Conservation (phyloP, 2,113 vertebrate genomes). For the Gallinago jamesoni region DNA sequence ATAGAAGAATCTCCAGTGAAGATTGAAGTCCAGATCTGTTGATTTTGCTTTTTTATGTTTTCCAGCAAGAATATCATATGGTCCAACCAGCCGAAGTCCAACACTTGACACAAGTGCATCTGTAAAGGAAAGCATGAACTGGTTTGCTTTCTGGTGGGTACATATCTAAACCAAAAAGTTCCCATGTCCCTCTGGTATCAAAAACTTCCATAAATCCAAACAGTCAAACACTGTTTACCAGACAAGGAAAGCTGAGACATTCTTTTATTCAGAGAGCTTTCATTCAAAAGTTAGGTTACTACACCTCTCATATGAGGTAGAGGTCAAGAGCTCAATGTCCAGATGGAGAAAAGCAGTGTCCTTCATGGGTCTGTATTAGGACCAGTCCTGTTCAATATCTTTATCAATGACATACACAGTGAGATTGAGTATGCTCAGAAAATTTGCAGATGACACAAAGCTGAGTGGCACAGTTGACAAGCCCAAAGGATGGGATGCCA, state of each 20-base stretch:
- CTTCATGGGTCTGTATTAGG: neutral
- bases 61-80: constrained; percentile 91
- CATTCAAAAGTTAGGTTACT: neutral
- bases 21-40: constrained; percentile 80
- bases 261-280: neutral
- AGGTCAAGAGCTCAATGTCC: neutral
- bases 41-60: constrained; percentile 80
- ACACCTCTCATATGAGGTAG: neutral
- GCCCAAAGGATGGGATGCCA: neutral
- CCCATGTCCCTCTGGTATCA: neutral
- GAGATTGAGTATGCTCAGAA: neutral
- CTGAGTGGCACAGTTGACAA: neutral
- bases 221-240: neutral
- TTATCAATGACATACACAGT: neutral
- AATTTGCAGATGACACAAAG: neutral
- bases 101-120: constrained; percentile 83
- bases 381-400: neutral
- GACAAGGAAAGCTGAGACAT: neutral
- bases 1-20: constrained; percentile 96
- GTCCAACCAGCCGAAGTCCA: constrained; percentile 90
- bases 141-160: neutral
- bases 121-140: constrained; percentile 49
- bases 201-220: neutral
- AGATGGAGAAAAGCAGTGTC: neutral
- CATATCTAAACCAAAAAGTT: neutral